Percentiles rank a stretch among this genome's conserved stretches.
These are phyloP conservation scores for Enteromius anoplus DNA, from an alignment of 2,797 vertebrate species.

Conservation along the genomic window DNA sequence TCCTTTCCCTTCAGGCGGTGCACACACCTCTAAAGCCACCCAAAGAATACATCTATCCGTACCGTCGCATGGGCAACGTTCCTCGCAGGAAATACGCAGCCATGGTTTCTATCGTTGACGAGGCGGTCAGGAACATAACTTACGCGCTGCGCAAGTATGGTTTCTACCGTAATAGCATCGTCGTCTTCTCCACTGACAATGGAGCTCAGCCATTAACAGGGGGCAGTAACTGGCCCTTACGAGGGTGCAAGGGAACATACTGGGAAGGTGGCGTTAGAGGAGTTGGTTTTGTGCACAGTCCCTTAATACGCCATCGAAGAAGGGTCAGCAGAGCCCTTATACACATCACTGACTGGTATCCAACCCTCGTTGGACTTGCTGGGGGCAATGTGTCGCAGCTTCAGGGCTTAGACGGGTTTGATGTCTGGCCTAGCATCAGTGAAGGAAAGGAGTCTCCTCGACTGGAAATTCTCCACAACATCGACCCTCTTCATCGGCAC, in stretches of 20 bases:
- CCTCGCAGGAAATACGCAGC: constrained; percentile 90
- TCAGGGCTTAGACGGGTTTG: constrained; percentile 86
- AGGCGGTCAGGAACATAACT: constrained; percentile 92
- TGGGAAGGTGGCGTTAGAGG: constrained; percentile 95
- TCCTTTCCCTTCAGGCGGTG: constrained; percentile 93
- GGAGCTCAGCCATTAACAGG: constrained; percentile 95
- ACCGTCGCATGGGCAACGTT: constrained; percentile 87
- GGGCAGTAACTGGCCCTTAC: constrained; percentile 95
- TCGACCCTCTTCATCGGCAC: constrained; percentile 88
- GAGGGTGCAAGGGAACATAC: constrained; percentile 94
- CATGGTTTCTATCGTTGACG: constrained; percentile 96
- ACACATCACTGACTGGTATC: constrained; percentile 98
- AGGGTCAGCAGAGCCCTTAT: constrained; percentile 85
- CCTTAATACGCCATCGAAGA: constrained; percentile 84
- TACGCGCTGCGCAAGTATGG: constrained; percentile 91
- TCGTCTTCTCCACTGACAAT: constrained; percentile 94
- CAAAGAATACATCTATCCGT: constrained; percentile 92
- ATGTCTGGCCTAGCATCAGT: constrained; percentile 90
- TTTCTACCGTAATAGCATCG: constrained; percentile 90
- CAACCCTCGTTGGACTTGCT: constrained; percentile 88
- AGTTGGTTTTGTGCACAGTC: constrained; percentile 94
- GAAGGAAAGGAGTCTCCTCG: constrained; percentile 88
- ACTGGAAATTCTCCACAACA: constrained; percentile 94
- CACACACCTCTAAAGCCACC: constrained; percentile 93
- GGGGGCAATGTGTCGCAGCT: constrained; percentile 82